Percentiles rank a stretch among this genome's conserved stretches.
These are phyloP conservation scores for Phengaris arion DNA, from an alignment of 2,888 invertebrate species.

Conservation along the genomic window DNA sequence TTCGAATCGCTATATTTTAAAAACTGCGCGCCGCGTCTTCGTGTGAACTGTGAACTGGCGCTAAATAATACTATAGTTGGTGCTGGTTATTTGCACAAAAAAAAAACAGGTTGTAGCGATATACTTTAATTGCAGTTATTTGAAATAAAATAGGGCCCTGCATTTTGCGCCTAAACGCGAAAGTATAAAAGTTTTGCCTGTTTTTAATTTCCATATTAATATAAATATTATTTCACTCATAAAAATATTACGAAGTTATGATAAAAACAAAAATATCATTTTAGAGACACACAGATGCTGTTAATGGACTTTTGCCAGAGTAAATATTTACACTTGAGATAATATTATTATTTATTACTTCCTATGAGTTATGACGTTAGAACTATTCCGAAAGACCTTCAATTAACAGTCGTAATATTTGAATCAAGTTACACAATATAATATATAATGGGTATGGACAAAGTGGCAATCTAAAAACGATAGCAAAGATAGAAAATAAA, in stretches of 20 bases:
- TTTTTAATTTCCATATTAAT: background rate
- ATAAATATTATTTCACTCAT: background rate
- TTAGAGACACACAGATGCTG: background rate
- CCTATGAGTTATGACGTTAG: background rate
- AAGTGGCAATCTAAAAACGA: no score
- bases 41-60: no score
- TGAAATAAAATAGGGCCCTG: no score
- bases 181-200: background rate
- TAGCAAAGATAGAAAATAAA: no score
- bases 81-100: no score
- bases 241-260: background rate
- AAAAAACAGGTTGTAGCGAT: no score
- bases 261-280: slow-evolving; percentile 11
- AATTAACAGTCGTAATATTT: background rate
- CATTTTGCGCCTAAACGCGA: background rate
- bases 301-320: background rate
- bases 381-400: background rate
- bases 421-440: background rate
- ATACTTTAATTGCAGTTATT: no score
- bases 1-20: no score
- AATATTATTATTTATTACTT: background rate
- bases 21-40: no score
- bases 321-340: background rate
- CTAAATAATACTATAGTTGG: no score
- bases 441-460: no score